phyloP scores from a whole-genome alignment of 53 echinoderm and acorn worm genomes.

The Zoroaster sp. region DNA sequence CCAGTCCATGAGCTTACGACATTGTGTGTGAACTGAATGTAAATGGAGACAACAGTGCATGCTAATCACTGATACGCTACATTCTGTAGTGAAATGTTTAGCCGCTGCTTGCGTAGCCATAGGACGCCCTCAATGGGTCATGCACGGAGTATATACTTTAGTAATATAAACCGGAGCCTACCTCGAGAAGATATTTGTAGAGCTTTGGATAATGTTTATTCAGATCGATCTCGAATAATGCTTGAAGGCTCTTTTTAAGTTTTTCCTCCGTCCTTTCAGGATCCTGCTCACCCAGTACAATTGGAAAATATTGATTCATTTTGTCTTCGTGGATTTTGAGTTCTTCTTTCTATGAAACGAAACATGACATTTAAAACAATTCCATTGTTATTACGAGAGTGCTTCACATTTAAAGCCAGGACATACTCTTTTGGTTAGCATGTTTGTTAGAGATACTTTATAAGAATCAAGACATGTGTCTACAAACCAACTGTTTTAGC shows the following conservation, averaged over 20 bases:
- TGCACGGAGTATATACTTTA: no score
- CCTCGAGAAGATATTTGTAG: background rate
- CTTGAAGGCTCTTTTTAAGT: background rate
- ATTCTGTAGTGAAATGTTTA: no score
- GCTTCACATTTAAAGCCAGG: no score
- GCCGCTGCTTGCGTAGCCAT: no score
- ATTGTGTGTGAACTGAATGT: no score
- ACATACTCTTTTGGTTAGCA: background rate
- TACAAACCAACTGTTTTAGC: no score
- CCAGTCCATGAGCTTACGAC: no score
- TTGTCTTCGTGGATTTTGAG: background rate
- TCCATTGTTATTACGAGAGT: background rate
- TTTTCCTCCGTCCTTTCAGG: background rate
- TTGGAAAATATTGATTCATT: background rate
- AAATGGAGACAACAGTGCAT: no score
- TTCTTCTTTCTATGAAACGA: background rate
- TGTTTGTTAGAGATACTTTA: background rate
- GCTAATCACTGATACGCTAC: no score
- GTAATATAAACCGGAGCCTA: no score
- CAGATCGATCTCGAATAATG: background rate
- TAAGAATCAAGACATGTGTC: background rate
- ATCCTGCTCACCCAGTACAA: background rate
- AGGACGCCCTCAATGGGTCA: no score
- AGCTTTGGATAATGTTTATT: background rate
- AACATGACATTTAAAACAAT: background rate